Base-by-base conservation (phyloP, 1,140 invertebrate genomes). In the Aleiodes sp. region DNA sequence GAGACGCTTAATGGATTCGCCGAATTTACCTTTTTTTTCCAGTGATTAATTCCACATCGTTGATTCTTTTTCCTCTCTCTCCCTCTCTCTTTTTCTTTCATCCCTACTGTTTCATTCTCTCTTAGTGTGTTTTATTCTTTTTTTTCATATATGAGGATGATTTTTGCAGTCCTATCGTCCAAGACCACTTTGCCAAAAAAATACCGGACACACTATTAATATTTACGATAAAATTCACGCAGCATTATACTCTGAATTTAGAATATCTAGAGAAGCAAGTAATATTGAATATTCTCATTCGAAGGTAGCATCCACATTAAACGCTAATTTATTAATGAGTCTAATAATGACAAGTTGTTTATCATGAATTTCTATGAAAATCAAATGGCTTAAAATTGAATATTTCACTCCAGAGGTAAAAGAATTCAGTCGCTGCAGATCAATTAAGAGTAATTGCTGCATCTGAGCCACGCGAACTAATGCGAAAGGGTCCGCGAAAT, bases 11-110 rank as follows among this genome's bases (percentile, higher is more conserved):
- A 83, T 84, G 82, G 82, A 76, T 83, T 85, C 82, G 71, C 68
- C 72, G 82, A 85, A 83, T 73, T 81, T 80, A 78, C 28, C 46
- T 52, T 52, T 52, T 52, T 52, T 78, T 82, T 81, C 62, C 76
- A 75, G 78, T 83, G 83, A 83, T 85, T 83, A 85, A 85, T 85
- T 82, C 63, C 43, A 73, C 64, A 71, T 62, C n/a, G 31, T 12
- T 59, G 9, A 59, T 59, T 28, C n/a, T 31, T 59, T 59, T 59
- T 59, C 31, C 9, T 31, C 26, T 33, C 26, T 26, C 31, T 31
- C 10, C 28, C 31, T 33, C 1, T 33, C 10, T 33, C 7, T 33
- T 33, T 33, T 33, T 33, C 4, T 33, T 33, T 4, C 9, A 4
- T 33, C 9, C 26, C 14, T n/a, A 14, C 28, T 59, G 28, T 59